Base-by-base conservation (phyloP, 2,113 vertebrate genomes). In the Phrynocephalus versicolor region DNA sequence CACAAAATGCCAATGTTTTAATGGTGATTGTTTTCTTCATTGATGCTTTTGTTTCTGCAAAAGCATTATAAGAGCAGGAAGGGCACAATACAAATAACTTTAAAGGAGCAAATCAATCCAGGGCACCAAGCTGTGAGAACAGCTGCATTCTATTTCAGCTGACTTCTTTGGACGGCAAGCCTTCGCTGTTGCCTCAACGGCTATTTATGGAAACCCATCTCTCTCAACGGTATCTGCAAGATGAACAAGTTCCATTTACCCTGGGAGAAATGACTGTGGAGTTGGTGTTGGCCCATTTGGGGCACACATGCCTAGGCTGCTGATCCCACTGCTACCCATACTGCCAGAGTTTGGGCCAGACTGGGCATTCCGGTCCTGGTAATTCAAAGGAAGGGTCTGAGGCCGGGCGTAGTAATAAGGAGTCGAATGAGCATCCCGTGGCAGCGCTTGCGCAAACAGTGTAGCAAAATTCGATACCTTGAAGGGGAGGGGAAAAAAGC, bases 381-480 rank as follows among this genome's bases (percentile, higher is more conserved):
- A 98, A 92, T 96, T 96, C 87, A 99, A 8, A 0, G 97, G 97
- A 58, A 99, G 97, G 80, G 97, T 98, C 92, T 99, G 98, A 1
- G 99, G 98, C 84, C 99, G 95, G 70, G 98, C 96, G 72, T 97
- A 98, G 95, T 98, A 99, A 91, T 98, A 99, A 0, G 99, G 98
- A 18, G 98, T 99, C 16, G 99, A 99, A 90, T 99, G 98, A 85
- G 98, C 97, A 77, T 99, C 98, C 78, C 98, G 96, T 12, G 98
- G 98, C 79, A 99, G 95, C 0, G 98, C 97, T 89, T 99, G 99
- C 85, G 98, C 98, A 81, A 99, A 99, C 70, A 99, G 91, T 0
- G 97, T 89, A 3, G 98, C 96, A 65, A 98, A 99, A 93, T 94
- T 97, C 64, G 97, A 97, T 27, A 98, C 97, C 99, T 99, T 94